Base-by-base conservation (phyloP, 2,888 invertebrate genomes). In the Tortrix viridana region DNA sequence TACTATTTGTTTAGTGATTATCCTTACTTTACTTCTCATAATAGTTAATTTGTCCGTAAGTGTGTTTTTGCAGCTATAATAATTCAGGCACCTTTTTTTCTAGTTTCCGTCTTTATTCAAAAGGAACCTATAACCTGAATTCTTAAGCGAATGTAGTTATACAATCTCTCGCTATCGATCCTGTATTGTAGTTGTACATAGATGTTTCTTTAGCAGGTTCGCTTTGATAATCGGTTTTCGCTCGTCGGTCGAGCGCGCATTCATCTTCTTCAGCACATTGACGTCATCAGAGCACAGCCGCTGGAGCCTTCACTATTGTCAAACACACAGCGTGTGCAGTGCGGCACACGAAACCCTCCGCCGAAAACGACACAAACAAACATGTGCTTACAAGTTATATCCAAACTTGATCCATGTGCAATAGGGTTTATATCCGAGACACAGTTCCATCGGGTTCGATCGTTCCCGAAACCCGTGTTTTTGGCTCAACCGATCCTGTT, bases 291-390 rank as follows among this genome's bases (percentile, higher is more conserved):
- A 76, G 75, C 77, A 86, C 89, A 89, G 87, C 87, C 83, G 77
- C 86, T 72, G 79, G 78, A 79, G 77, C 80, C 74, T 76, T 80
- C 74, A 81, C 84, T 88, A 89, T 89, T 90, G 89, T 91, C 87
- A 89, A 89, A 89, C 88, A 89, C 88, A 90, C 85, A 83, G 82
- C 89, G 89, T 92, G 89, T 91, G 92, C 91, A 92, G 91, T 92
- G 91, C 91, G 91, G 89, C 84, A 94, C 91, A 80, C 93, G 87
- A 76, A 89, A 83, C 67, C 82, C 77, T 19, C 81, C 78, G 62
- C 46, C 37, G 50, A 60, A 67, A 75, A 75, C 47, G 69, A 58
- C 65, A 26, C 48, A 73, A 64, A 18, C 18, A 56, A 62, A 38
- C 55, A 12, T 18, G 23, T 16, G 9, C 7, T 37, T 19, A 3